Evolutionary conservation across 2,797 vertebrate genomes (phyloP), one percentile per base, ranked within the genome.

Genomic region (Sebastes trivittatus): DNA sequence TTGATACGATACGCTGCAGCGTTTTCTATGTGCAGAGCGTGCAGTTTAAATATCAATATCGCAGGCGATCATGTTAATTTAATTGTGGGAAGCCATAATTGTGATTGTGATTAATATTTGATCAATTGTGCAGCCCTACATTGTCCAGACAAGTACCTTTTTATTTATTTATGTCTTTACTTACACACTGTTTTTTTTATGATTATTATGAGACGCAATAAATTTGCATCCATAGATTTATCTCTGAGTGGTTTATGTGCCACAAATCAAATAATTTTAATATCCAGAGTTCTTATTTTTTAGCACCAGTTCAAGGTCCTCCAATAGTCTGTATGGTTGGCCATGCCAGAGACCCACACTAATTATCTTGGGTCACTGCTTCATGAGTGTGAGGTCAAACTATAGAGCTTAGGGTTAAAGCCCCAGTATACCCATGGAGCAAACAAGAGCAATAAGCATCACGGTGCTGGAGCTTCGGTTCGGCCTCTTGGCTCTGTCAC

Each of bases 401-500:
- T 29, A 29, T 22, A 22, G 16, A 78, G n/a, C 22, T 77, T 25
- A n/a, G 1, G 42, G 36, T 27, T 30, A 56, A 69, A 75, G 69
- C 65, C 64, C 34, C 69, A 25, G 27, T 42, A 27, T 62, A 42
- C 13, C 11, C 54, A 58, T 1, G 46, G 52, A 73, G 30, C 49
- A 73, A 67, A 49, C 34, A 54, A 11, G 30, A 59, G 69, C 65
- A 61, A 22, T 7, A 78, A 20, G 59, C 66, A 18, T 54, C 7
- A 42, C 18, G 59, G 49, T 8, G 52, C 36, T 22, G 38, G 29
- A 74, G 68, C 61, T 16, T 68, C 8, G 36, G 32, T 25, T 29
- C 23, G 27, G 68, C 76, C 49, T 80, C 67, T 46, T 65, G 56
- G 64, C 73, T 80, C 78, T 79, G 77, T 73, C 84, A 83, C 77